Evolutionary conservation across 2,113 vertebrate species (phyloP).

Genomic region (Sprattus sprattus): DNA sequence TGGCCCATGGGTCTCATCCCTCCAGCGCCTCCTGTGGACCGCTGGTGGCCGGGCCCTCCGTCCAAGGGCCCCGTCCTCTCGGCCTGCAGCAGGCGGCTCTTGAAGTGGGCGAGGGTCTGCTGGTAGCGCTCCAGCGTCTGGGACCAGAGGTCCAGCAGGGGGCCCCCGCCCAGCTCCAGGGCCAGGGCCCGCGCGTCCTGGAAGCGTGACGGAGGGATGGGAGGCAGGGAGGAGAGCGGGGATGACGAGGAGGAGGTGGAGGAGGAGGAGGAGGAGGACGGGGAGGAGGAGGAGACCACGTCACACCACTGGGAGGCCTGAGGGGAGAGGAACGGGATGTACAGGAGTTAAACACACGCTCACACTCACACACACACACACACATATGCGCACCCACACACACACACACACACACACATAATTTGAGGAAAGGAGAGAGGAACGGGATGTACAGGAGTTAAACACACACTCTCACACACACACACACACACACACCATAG

Average conservation of each 20-base stretch:
- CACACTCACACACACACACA: no score
- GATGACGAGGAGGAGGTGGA: conserved; percentile 54
- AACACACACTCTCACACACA: no score
- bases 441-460: no score
- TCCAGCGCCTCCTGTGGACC: not conserved
- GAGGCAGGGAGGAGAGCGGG: conserved; percentile 67
- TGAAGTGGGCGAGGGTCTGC: conserved; percentile 71
- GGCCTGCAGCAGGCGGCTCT: conserved; percentile 69
- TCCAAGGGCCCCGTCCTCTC: conserved; percentile 50
- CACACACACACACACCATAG: no score
- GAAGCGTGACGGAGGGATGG: conserved; percentile 78
- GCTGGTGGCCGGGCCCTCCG: conserved; percentile 49
- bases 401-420: no score
- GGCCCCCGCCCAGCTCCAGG: conserved; percentile 76
- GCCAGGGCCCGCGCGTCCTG: conserved; percentile 81
- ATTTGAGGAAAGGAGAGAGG: no score
- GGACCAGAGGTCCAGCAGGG: conserved; percentile 75
- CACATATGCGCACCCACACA: no score
- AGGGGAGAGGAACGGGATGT: not conserved
- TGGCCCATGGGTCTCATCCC: conserved; percentile 9
- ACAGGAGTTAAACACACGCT: not conserved
- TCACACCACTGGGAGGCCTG: conserved; percentile 82
- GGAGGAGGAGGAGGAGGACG: conserved; percentile 35
- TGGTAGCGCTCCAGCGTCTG: conserved; percentile 77
- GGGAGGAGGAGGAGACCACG: conserved; percentile 34